phyloP scores from a whole-genome alignment of 2,113 vertebrate species.

The Atlantisia rogersi region DNA sequence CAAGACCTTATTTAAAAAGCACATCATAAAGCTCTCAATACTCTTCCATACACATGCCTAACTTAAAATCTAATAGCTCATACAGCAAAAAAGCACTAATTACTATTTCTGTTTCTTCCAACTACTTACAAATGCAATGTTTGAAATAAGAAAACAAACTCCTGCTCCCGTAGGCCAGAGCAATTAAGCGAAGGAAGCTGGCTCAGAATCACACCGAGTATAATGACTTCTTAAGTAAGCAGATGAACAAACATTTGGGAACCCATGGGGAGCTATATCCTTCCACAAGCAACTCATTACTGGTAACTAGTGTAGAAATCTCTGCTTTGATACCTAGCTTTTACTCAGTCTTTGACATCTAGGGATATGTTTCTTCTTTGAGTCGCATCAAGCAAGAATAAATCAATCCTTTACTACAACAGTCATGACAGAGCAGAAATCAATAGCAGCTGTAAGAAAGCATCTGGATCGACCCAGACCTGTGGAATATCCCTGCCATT shows the following conservation, averaged over 20 bases:
- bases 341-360: not conserved
- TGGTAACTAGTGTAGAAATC: not conserved
- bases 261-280: not conserved
- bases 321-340: not conserved
- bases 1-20: not conserved
- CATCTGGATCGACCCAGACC: not conserved
- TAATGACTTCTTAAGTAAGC: not conserved
- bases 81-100: not conserved
- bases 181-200: not conserved
- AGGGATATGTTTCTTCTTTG: not conserved
- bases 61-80: not conserved
- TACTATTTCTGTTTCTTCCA: not conserved
- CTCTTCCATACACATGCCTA: rapidly evolving
- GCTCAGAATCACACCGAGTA: not conserved
- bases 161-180: not conserved
- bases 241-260: not conserved
- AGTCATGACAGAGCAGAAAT: not conserved
- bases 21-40: not conserved
- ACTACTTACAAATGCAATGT: not conserved
- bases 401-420: not conserved
- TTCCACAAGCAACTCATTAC: not conserved
- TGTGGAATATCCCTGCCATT: not conserved
- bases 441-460: not conserved
- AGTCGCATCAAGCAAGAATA: not conserved
- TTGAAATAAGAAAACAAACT: not conserved